Base-by-base conservation (phyloP, 37 sponge, comb jelly and placozoan species). In the Aphrocallistes beatrix region DNA sequence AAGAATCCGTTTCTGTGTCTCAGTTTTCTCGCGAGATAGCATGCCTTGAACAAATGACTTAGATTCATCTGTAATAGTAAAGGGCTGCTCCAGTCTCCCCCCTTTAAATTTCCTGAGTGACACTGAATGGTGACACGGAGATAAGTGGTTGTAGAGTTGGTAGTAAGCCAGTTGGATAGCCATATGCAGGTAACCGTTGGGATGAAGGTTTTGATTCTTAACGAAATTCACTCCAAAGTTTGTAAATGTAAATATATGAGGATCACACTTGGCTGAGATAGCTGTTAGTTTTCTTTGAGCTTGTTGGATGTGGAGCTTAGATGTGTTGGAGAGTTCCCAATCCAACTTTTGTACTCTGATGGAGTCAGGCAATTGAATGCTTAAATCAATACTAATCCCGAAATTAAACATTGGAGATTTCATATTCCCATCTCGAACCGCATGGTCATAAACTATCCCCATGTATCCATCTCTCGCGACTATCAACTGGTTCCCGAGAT, bases 111-210 rank as follows among this genome's bases (percentile, higher is more conserved):
- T 19, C 21, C 75, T 60, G 25, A 60, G 75, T 1, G 75, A 60
- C 17, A 60, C 75, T 25, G 75, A 30, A 19, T 60, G 75, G 3
- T 6, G 3, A 19, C 10, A 25, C 10, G 75, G 3, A 60, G 10
- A 19, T 30, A 60, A 60, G 10, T 13, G 75, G n/a, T 13, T 13
- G 75, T 60, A 60, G 3, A 60, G 75, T 13, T 60, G 25, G 34
- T 60, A 60, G 75, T 60, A 60, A 13, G 75, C 75, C 8, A 60
- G 75, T 60, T 25, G 1, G n/a, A 60, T 60, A 60, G 75, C 75
- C n/a, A 25, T 19, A 25, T 60, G 75, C n/a, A 60, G 28, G 28
- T 25, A 13, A 3, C 75, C 75, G n/a, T 60, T 60, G 25, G 75
- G 32, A 28, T 60, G 75, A 25, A 13, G n/a, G 75, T 13, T 28